These are phyloP conservation scores for Sturnus vulgaris DNA, from an alignment of 2,113 vertebrate species.

Conservation along the genomic window DNA sequence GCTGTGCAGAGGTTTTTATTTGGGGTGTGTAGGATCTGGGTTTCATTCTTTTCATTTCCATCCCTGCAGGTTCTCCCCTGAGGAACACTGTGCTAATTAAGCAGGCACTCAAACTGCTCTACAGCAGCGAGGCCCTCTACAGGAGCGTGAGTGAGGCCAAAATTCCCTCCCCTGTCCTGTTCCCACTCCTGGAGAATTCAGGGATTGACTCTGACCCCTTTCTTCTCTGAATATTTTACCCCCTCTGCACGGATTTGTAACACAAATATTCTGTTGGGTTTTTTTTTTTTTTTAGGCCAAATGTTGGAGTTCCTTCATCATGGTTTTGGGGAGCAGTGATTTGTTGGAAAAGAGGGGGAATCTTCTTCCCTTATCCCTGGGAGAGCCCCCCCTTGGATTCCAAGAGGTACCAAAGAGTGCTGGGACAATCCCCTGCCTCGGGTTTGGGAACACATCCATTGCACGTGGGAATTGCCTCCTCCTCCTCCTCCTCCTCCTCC, in stretches of 20 bases:
- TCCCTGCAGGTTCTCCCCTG: conserved; percentile 44
- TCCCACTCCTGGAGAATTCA: background rate
- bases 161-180: background rate
- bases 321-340: conserved; percentile 2
- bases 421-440: background rate
- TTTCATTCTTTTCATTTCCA: background rate
- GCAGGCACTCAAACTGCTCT: conserved; percentile 42
- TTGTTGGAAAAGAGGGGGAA: background rate
- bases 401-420: background rate
- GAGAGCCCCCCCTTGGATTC: background rate
- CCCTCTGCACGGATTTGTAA: background rate
- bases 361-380: background rate
- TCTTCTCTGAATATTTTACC: background rate
- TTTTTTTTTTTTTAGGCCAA: conserved; percentile 6
- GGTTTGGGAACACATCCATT: background rate
- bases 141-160: conserved; percentile 29
- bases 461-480: background rate
- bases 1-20: accelerated
- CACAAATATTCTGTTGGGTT: background rate
- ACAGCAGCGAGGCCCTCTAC: background rate
- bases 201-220: background rate
- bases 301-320: conserved; percentile 56
- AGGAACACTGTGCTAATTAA: conserved; percentile 23
- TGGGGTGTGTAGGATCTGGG: background rate
- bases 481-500: no score